Percentiles rank a stretch among this genome's conserved stretches.
Conservation (phyloP, 2,113 vertebrate genomes). For the Triplophysa siluroides region DNA sequence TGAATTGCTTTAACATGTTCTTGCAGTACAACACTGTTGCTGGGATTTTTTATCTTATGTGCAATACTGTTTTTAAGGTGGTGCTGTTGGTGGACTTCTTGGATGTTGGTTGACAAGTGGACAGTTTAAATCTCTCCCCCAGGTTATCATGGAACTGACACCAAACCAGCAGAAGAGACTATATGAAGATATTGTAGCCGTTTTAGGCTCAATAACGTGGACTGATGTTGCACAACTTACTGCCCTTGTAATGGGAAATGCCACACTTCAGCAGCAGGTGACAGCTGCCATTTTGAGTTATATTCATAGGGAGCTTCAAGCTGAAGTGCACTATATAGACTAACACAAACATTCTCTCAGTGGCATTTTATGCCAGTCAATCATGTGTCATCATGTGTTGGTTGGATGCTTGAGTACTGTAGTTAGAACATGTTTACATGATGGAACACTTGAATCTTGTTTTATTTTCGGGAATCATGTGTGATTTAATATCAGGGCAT, state of each 20-base stretch:
- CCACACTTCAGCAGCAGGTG: constrained; percentile 75
- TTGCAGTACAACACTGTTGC: neutral
- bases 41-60: neutral
- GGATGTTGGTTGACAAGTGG: constrained; percentile 85
- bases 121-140: constrained; percentile 84
- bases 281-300: constrained; percentile 76
- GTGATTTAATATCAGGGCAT: neutral
- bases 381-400: neutral
- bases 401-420: neutral
- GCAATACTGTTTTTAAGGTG: constrained; percentile 70
- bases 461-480: neutral
- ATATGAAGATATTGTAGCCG: constrained; percentile 60
- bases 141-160: constrained; percentile 87
- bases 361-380: neutral
- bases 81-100: constrained; percentile 83
- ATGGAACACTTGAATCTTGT: neutral
- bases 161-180: constrained; percentile 79
- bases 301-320: constrained; percentile 79
- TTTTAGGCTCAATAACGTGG: constrained; percentile 81
- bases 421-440: neutral
- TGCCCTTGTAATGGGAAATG: constrained; percentile 80
- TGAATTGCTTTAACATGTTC: neutral
- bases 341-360: constrained; percentile 49
- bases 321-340: constrained; percentile 78
- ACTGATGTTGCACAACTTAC: constrained; percentile 79